These are phyloP conservation scores for Odontocolon sp. DNA, from an alignment of 2,888 invertebrate genomes.

Conservation along the genomic window DNA sequence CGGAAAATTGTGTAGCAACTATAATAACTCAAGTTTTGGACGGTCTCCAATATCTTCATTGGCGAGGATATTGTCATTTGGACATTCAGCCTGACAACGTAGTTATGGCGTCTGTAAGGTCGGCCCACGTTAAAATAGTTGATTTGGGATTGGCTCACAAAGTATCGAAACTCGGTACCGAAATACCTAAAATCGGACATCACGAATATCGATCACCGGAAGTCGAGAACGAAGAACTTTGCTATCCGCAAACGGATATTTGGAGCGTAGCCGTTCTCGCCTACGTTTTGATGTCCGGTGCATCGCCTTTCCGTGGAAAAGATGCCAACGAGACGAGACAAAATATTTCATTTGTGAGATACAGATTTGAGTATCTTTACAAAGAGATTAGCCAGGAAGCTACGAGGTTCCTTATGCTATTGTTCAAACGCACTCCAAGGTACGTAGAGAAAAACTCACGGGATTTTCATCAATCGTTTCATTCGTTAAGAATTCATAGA, in stretches of 20 bases:
- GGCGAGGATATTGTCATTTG: constrained; percentile 94
- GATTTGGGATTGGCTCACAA: constrained; percentile 95
- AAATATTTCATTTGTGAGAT: constrained; percentile 95
- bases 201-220: constrained; percentile 94
- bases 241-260: constrained; percentile 95
- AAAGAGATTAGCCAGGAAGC: constrained; percentile 97
- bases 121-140: constrained; percentile 93
- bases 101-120: constrained; percentile 93
- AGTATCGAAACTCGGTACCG: constrained; percentile 90
- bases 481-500: no score
- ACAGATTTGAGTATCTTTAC: constrained; percentile 96
- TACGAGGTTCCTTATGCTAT: constrained; percentile 95
- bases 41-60: constrained; percentile 96
- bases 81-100: constrained; percentile 97
- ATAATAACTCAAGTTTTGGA: constrained; percentile 94
- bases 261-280: constrained; percentile 97
- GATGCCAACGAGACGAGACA: constrained; percentile 93
- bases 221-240: constrained; percentile 92
- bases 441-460: constrained; percentile 80
- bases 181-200: constrained; percentile 86
- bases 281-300: constrained; percentile 96
- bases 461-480: neutral
- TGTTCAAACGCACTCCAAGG: constrained; percentile 97
- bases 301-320: constrained; percentile 93
- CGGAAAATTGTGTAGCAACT: constrained; percentile 94